phyloP scores from a whole-genome alignment of 2,797 vertebrate genomes.

The Hafferia zeledoni region DNA sequence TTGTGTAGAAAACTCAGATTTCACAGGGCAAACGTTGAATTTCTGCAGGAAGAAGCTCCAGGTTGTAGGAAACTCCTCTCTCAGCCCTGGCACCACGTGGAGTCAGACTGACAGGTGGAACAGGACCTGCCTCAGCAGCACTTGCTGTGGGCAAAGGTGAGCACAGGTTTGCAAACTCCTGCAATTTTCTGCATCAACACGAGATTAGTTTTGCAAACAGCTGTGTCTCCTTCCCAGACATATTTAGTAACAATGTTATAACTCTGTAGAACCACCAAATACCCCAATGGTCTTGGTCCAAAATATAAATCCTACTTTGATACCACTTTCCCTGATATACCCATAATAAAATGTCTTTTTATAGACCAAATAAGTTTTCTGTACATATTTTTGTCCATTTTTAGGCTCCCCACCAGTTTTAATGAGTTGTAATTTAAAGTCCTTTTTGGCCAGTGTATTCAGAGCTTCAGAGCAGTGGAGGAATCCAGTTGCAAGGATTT shows the following conservation, averaged over 20 bases:
- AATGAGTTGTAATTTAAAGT: background rate
- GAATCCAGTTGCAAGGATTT: background rate
- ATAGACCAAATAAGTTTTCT: background rate
- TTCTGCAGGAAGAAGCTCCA: background rate
- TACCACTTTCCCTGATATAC: background rate
- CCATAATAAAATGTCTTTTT: background rate
- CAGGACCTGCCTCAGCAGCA: rapidly evolving
- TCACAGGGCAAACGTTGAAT: background rate
- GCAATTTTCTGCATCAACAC: background rate
- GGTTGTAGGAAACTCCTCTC: background rate
- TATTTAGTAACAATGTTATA: background rate
- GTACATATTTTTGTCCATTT: rapidly evolving
- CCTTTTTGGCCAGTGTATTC: background rate
- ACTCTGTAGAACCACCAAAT: background rate
- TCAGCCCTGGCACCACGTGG: background rate
- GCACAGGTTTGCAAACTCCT: background rate
- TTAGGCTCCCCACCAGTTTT: background rate
- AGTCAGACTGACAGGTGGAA: rapidly evolving
- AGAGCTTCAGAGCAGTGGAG: background rate
- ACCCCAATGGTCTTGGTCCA: background rate
- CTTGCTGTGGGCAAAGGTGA: background rate
- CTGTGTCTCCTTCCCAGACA: background rate
- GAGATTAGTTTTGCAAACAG: background rate
- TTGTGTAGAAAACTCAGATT: background rate
- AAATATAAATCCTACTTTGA: background rate